Evolutionary conservation across 2,888 invertebrate genomes (phyloP), one percentile per base, ranked within the genome.

Genomic region (Vesta saturnalis): DNA sequence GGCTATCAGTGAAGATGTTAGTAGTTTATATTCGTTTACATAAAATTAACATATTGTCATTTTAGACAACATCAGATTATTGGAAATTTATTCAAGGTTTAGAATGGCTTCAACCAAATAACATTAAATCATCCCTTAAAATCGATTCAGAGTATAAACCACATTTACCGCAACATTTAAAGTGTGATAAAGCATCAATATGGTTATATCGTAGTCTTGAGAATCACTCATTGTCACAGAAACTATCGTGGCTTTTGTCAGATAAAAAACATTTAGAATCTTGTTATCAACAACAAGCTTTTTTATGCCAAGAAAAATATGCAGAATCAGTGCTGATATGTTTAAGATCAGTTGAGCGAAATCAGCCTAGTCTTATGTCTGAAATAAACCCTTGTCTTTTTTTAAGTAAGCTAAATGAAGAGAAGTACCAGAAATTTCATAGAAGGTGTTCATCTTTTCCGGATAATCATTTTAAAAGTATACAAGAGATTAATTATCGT

Each of bases 291-390:
- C 79, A 86, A 58, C 84, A 85, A 78, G 89, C 91, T 15, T 90
- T 88, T 80, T 80, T 91, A 64, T 85, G 88, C 55, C 88, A 89
- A 77, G 85, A 87, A 72, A 83, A 85, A 65, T 88, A 89, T 79
- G 86, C 88, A 12, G 89, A 89, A 75, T 88, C 89, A 1, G 84
- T 89, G 1, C 83, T 90, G 46, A 87, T 90, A 39, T 90, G 90
- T 76, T 82, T 91, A 49, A 85, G 87, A 74, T 89, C 91, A 18
- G 86, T 91, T 0, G 90, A 91, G 81, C 83, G 88, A 58, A 89
- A 89, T 78, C 89, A 89, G 76, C 86, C 87, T 19, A 86, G 86
- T 65, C 78, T 90, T 54, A 83, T 91, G 35, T 87, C 88, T 8
- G 90, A 90, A 81, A 88, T 91, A 60, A 87, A 90, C 79, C 86